These are phyloP conservation scores for Drosophila sp. DNA, from an alignment of 1,140 invertebrate species.

Conservation along the genomic window DNA sequence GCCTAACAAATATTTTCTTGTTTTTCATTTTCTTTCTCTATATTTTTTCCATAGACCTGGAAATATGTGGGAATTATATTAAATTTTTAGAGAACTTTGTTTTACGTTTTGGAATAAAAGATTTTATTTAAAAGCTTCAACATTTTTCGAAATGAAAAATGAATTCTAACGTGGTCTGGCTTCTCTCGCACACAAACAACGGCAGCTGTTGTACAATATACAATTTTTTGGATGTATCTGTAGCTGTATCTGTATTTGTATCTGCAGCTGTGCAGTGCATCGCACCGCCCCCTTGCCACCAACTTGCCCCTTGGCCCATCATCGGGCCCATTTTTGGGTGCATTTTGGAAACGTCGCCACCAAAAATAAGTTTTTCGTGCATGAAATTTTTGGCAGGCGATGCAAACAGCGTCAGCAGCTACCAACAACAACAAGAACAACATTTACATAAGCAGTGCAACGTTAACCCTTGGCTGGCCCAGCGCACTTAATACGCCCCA, in stretches of 20 bases:
- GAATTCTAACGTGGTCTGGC: conserved; percentile 49
- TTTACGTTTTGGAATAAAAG: neutral
- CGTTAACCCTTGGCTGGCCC: conserved; percentile 61
- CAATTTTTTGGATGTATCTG: conserved; percentile 64
- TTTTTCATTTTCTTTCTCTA: neutral
- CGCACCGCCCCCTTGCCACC: conserved; percentile 1
- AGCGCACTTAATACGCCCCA: neutral
- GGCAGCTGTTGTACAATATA: conserved; percentile 60
- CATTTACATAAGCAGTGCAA: conserved; percentile 64
- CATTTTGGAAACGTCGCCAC: conserved; percentile 69
- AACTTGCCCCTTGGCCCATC: neutral
- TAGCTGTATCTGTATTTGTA: conserved; percentile 66
- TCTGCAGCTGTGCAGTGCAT: conserved; percentile 65
- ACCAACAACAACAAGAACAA: conserved; percentile 19
- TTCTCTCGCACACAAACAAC: conserved; percentile 39
- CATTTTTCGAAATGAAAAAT: conserved; percentile 33
- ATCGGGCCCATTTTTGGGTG: conserved; percentile 28
- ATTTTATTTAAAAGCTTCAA: neutral
- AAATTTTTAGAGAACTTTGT: neutral
- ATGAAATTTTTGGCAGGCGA: conserved; percentile 48
- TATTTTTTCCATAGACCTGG: neutral
- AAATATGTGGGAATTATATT: neutral
- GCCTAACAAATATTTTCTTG: neutral
- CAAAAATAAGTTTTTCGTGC: conserved; percentile 68
- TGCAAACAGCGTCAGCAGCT: conserved; percentile 20